A percentile compares a stretch with the other conserved stretches of the same genome.
Conservation (phyloP, 2,888 invertebrate species). For the Clanis bilineata region DNA sequence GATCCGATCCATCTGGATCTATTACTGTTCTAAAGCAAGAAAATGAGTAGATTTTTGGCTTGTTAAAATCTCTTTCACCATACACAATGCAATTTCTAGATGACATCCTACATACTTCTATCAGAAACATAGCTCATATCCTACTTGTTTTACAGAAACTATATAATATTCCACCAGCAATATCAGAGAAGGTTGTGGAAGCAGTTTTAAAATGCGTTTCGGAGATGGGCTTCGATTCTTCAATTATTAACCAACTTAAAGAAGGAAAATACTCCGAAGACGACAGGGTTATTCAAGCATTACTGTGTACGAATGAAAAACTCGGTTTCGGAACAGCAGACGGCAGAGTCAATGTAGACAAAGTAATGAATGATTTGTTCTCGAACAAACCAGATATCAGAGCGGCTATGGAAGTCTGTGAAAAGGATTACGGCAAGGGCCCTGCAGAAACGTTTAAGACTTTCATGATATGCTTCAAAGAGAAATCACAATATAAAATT, state of each 20-base stretch:
- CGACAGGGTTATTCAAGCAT: background rate
- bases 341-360: background rate
- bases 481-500: background rate
- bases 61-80: too few relatives aligned
- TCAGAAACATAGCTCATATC: background rate
- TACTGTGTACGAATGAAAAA: background rate
- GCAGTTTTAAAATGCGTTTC: background rate
- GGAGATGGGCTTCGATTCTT: background rate
- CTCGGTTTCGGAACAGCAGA: background rate
- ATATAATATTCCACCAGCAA: background rate
- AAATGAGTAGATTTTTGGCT: too few relatives aligned
- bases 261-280: background rate
- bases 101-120: too few relatives aligned
- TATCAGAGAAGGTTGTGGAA: background rate
- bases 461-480: background rate
- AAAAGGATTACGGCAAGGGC: background rate
- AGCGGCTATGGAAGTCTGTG: background rate
- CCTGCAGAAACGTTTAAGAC: background rate
- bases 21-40: too few relatives aligned
- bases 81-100: too few relatives aligned
- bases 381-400: background rate
- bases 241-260: background rate
- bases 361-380: constrained; percentile 10
- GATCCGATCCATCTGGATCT: too few relatives aligned
- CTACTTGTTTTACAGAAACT: background rate